Conservation (phyloP, 2,113 vertebrate genomes). For the Campylorhamphus procurvoides region DNA sequence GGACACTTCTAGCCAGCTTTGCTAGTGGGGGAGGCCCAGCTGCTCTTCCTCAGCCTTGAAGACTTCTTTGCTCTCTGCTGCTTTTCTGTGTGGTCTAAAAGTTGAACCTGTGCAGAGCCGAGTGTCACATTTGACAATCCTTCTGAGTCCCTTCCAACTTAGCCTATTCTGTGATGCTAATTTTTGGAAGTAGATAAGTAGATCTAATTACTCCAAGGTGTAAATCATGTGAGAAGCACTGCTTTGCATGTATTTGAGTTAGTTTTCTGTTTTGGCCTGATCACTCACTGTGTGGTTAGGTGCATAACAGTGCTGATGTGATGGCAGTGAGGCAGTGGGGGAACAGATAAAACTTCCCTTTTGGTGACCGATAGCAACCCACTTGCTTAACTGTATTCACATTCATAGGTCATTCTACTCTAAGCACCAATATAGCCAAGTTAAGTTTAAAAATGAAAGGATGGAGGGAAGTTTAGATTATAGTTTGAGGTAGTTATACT, state of each 20-base stretch:
- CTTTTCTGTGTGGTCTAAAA: neutral
- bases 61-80: neutral
- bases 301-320: neutral
- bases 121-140: neutral
- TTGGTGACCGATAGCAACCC: neutral
- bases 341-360: neutral
- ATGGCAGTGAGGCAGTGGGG: neutral
- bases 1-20: neutral
- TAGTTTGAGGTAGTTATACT: neutral
- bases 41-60: neutral
- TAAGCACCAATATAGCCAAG: neutral
- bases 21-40: neutral
- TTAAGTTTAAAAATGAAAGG: neutral
- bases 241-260: neutral
- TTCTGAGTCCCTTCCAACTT: neutral
- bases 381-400: neutral
- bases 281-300: neutral
- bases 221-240: neutral
- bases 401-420: neutral
- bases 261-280: neutral
- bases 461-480: neutral
- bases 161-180: neutral
- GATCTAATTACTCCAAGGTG: neutral
- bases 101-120: neutral
- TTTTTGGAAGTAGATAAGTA: neutral